Conservation (phyloP, 2,888 invertebrate species). For the Siphlonurus alternatus region DNA sequence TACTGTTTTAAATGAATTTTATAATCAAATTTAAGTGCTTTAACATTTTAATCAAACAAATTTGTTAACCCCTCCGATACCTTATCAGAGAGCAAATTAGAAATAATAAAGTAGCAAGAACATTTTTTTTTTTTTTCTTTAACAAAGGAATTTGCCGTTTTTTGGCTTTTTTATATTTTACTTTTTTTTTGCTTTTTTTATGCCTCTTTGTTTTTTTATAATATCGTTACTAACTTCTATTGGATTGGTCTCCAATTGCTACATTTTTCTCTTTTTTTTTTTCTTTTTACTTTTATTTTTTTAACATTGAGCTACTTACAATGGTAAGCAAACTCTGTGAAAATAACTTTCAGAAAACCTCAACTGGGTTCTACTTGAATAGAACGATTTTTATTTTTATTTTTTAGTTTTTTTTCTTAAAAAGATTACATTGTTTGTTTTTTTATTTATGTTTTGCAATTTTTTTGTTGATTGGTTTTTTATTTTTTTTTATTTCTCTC, state of each 20-base stretch:
- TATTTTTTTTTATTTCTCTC: conserved; percentile 2
- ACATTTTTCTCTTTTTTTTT: too few relatives aligned
- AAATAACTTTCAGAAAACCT: conserved; percentile 5
- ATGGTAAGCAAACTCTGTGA: neutral
- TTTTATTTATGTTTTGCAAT: conserved; percentile 1
- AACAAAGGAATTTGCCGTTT: conserved; percentile 13
- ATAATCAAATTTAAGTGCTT: too few relatives aligned
- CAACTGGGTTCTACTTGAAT: conserved; percentile 10
- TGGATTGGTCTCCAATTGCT: neutral
- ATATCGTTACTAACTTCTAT: conserved; percentile 6
- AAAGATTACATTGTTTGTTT: conserved; percentile 1
- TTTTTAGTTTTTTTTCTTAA: conserved; percentile 6
- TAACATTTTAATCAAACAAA: too few relatives aligned
- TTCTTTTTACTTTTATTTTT: too few relatives aligned
- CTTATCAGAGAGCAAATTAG: too few relatives aligned
- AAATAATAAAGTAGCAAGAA: neutral
- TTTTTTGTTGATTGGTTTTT: neutral
- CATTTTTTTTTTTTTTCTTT: conserved; percentile 14
- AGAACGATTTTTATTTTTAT: conserved; percentile 1
- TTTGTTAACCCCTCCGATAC: too few relatives aligned
- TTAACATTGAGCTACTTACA: conserved; percentile 9
- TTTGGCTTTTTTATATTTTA: conserved; percentile 12
- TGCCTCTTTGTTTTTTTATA: conserved; percentile 11
- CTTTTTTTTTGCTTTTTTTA: conserved; percentile 15
- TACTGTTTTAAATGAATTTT: too few relatives aligned